Evolutionary conservation across 2,888 invertebrate species (phyloP), one percentile per base, ranked within the genome.

Genomic region (Thecophora atra): DNA sequence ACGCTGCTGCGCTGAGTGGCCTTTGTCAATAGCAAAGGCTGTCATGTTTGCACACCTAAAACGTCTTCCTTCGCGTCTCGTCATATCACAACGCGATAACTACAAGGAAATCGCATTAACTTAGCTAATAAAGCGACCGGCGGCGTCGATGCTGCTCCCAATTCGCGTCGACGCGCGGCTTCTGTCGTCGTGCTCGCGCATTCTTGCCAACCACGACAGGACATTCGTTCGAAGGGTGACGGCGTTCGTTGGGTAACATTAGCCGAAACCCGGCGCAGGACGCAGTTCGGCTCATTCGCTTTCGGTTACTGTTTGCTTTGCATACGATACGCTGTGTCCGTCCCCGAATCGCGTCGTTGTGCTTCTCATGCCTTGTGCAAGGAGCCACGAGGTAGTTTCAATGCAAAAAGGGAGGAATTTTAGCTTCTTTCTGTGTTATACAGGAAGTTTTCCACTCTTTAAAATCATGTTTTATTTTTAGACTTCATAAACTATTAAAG

Each of bases 61-160:
- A 82, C 80, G 81, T 81, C 82, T 17, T 19, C 52, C 54, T 21
- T 26, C 26, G 42, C 24, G 44, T 56, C 56, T 58, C 24, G 26
- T 58, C 42, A 58, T 56, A 68, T 68, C 28, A 47, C 58, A 47
- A 58, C 47, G 24, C 37, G 52, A 56, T 17, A 75, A 76, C 78
- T 75, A 84, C 84, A 84, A 78, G 79, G 78, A 82, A 84, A 84
- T 80, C 84, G 80, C 81, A 83, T 82, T 83, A 82, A 79, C 79
- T 78, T 76, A 66, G 78, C 76, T 74, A 72, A 70, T 42, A 72
- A 72, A 72, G 37, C 26, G 42, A 42, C 56, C 66, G 66, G 60
- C n/a, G 28, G 56, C 56, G 44, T 17, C 26, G 44, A 51, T 37
- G 68, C 70, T 63, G 68, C 65, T 71, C 71, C 73, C 74, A 68